Percentiles rank a stretch among this genome's conserved stretches.
Evolutionary conservation across 2,888 invertebrate genomes (phyloP).

Genomic region (Drosophila nigricruria): DNA sequence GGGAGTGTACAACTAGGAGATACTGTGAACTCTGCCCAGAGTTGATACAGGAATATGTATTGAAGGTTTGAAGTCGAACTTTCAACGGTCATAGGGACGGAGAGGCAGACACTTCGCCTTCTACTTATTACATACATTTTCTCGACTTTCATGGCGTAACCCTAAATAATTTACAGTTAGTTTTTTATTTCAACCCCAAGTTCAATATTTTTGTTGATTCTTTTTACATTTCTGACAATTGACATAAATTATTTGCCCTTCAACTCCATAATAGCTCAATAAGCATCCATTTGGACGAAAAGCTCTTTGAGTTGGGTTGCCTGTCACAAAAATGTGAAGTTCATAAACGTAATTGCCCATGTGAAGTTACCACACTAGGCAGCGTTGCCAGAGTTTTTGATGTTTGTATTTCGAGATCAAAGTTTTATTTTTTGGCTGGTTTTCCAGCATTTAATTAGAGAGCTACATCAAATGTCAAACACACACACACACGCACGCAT

Average conservation of each 20-base stretch:
- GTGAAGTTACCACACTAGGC: conserved; percentile 5
- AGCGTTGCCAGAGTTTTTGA: conserved; percentile 9
- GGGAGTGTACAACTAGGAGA: neutral
- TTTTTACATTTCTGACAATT: conserved; percentile 12
- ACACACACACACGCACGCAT: conserved; percentile 7
- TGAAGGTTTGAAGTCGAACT: too few species aligned
- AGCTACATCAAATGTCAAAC: conserved; percentile 26
- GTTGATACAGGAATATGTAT: too few species aligned
- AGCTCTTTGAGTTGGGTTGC: conserved; percentile 11
- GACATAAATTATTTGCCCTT: conserved; percentile 13
- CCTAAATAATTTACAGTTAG: neutral
- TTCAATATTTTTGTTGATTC: neutral
- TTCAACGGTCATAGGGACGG: too few species aligned
- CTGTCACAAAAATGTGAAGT: conserved; percentile 28
- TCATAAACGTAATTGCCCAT: conserved; percentile 42
- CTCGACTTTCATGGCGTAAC: neutral
- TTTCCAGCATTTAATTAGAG: conserved; percentile 66
- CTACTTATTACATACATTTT: too few species aligned
- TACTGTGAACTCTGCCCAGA: too few species aligned
- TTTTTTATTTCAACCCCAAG: neutral
- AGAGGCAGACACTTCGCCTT: too few species aligned
- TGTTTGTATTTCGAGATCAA: conserved; percentile 49
- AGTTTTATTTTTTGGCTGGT: conserved; percentile 48
- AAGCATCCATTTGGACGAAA: conserved; percentile 16
- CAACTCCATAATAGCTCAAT: conserved; percentile 32